Conservation (phyloP, 2,888 invertebrate species). For the Shargacucullia verbasci region DNA sequence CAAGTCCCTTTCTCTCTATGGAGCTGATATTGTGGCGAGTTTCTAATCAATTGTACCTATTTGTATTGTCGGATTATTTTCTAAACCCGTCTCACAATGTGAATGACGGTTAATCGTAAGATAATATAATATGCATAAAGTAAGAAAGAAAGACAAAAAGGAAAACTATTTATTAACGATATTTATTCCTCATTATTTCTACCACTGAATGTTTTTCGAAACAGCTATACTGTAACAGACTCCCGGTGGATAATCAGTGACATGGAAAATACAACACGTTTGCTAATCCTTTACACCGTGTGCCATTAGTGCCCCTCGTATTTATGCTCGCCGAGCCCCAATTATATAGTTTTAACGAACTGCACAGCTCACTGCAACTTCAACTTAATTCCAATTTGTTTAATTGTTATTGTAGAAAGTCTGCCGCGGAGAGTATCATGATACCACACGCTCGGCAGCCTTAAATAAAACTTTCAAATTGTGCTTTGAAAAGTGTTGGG, state of each 20-base stretch:
- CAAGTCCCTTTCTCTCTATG: too few relatives aligned
- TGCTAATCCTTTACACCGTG: conserved; percentile 59
- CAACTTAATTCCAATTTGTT: conserved; percentile 67
- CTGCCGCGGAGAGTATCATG: conserved; percentile 16
- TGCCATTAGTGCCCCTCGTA: conserved; percentile 56
- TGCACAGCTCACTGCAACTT: conserved; percentile 65
- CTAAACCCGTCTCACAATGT: too few relatives aligned
- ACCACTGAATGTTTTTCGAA: too few relatives aligned
- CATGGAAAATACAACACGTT: conserved; percentile 54
- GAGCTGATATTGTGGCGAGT: too few relatives aligned
- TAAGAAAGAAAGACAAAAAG: too few relatives aligned
- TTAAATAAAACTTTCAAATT: conserved; percentile 65
- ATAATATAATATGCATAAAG: too few relatives aligned
- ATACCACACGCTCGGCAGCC: conserved; percentile 42
- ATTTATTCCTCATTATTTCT: too few relatives aligned
- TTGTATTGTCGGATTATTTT: too few relatives aligned
- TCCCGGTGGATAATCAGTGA: conserved; percentile 27
- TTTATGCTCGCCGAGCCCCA: conserved; percentile 61
- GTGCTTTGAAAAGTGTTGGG: conserved; percentile 63
- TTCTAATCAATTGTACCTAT: too few relatives aligned
- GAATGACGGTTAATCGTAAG: too few relatives aligned
- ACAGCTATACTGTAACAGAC: conserved; percentile 3
- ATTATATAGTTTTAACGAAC: conserved; percentile 76
- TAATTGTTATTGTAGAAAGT: conserved; percentile 61
- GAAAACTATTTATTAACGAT: too few relatives aligned